Evolutionary conservation across 2,888 invertebrate genomes (phyloP).

Genomic region (Rhimphoctona megacephalus): DNA sequence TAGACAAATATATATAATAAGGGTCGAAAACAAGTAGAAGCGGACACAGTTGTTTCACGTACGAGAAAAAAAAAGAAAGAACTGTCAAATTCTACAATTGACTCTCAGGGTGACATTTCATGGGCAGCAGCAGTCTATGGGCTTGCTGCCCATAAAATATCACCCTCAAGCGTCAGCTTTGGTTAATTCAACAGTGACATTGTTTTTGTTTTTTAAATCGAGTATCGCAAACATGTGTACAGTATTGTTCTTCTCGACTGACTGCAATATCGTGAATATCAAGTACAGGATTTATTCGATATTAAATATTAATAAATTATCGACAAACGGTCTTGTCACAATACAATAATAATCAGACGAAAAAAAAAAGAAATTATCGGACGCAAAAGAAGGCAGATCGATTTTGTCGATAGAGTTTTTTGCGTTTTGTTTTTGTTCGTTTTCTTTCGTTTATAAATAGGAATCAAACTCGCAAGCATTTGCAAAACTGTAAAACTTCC

Average conservation of each 20-base stretch:
- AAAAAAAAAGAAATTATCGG: constrained; percentile 19
- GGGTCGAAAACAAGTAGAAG: constrained; percentile 42
- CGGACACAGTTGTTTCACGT: constrained; percentile 23
- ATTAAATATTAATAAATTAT: constrained; percentile 64
- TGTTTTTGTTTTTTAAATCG: neutral
- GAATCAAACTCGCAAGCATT: constrained; percentile 54
- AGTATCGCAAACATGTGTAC: constrained; percentile 55
- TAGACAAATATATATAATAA: constrained; percentile 19
- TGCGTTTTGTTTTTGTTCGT: constrained; percentile 21
- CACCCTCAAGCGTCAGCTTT: neutral
- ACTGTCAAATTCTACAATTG: neutral
- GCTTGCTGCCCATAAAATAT: no score
- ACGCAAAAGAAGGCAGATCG: constrained; percentile 18
- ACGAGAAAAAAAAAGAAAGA: constrained; percentile 10
- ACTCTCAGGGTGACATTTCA: no score
- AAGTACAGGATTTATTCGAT: constrained; percentile 14
- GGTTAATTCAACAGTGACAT: neutral
- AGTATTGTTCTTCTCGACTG: constrained; percentile 28
- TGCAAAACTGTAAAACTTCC: constrained; percentile 66
- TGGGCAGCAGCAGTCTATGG: no score
- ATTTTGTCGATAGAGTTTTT: constrained; percentile 36
- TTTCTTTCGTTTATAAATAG: constrained; percentile 57
- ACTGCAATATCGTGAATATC: constrained; percentile 22
- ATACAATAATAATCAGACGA: constrained; percentile 21
- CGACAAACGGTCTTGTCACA: constrained; percentile 37